phyloP scores from a whole-genome alignment of 2,797 vertebrate species.

The Morelia viridis region DNA sequence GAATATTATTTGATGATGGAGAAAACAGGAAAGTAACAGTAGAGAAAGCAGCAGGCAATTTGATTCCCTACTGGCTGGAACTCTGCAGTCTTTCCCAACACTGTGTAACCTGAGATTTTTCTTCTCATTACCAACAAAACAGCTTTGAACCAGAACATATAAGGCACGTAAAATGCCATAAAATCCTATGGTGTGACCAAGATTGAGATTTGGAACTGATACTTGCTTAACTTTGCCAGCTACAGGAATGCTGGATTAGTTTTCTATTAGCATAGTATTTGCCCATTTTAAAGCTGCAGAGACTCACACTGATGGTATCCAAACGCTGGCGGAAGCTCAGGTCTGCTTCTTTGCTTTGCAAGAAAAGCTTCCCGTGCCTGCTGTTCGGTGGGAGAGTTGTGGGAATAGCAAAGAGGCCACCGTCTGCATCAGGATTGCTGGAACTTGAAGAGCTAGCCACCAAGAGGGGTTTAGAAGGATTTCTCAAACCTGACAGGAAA shows the following conservation, averaged over 20 bases:
- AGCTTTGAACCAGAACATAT: background rate
- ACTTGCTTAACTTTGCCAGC: background rate
- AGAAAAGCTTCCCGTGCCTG: conserved; percentile 89
- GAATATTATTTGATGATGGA: background rate
- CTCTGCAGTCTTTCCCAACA: background rate
- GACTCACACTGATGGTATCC: conserved; percentile 91
- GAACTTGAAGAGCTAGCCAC: conserved; percentile 72
- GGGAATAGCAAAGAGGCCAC: conserved; percentile 90
- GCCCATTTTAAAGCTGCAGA: background rate
- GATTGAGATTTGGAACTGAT: background rate
- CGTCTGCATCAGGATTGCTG: conserved; percentile 79
- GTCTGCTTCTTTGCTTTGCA: conserved; percentile 92
- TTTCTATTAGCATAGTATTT: fast-evolving
- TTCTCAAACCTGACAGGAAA: conserved; percentile 77
- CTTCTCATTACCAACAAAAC: background rate
- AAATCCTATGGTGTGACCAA: background rate
- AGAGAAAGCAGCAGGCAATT: background rate
- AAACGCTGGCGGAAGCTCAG: conserved; percentile 91
- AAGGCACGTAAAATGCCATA: background rate
- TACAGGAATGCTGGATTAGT: background rate
- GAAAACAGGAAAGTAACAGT: background rate
- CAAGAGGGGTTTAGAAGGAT: conserved; percentile 85
- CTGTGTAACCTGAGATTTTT: too few relatives aligned
- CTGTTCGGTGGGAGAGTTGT: conserved; percentile 97
- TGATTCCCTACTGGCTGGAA: background rate